Base-by-base conservation (phyloP, 2,888 invertebrate genomes). In the Temnothorax ravouxi region DNA sequence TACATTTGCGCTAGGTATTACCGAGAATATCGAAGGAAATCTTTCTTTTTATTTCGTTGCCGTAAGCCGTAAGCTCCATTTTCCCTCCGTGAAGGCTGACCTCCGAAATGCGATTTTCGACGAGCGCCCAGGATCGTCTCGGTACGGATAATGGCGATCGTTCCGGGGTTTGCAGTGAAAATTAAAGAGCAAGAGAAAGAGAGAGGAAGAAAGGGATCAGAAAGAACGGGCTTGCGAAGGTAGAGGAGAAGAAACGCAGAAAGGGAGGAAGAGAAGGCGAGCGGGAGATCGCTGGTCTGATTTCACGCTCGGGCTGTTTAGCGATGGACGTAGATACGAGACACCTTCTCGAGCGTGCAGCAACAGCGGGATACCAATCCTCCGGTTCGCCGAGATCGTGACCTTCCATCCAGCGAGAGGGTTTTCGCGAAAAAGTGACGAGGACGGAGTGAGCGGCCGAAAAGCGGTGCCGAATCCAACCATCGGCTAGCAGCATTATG, bases 281-380 rank as follows among this genome's bases (percentile, higher is more conserved):
- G 85, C 74, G 62, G 86, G 86, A 89, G 89, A 90, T 92, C 90
- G 90, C 91, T 92, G 91, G 92, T 93, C 93, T 92, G 93, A 94
- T 94, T 94, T 94, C 93, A 94, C 92, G 94, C 92, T 94, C 91
- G 93, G 92, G 91, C 91, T 94, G 93, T 91, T 93, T 92, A 93
- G 92, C 92, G 93, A 93, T 94, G 93, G 93, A 93, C 93, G 89
- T 91, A 92, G 93, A 93, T 93, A 93, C 92, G 92, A 92, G 92
- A 93, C 93, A 94, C 93, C 93, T 93, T 88, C 88, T 88, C 86
- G 89, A 87, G 88, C 90, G 89, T 87, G 87, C 88, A 88, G 86
- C 86, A 75, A 89, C 91, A 90, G 90, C 91, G 88, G 88, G 91
- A 90, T 90, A 89, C 89, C 91, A 87, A 90, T 90, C 90, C 90